Conservation (phyloP, 2,888 invertebrate genomes). For the Oligia latruncula region DNA sequence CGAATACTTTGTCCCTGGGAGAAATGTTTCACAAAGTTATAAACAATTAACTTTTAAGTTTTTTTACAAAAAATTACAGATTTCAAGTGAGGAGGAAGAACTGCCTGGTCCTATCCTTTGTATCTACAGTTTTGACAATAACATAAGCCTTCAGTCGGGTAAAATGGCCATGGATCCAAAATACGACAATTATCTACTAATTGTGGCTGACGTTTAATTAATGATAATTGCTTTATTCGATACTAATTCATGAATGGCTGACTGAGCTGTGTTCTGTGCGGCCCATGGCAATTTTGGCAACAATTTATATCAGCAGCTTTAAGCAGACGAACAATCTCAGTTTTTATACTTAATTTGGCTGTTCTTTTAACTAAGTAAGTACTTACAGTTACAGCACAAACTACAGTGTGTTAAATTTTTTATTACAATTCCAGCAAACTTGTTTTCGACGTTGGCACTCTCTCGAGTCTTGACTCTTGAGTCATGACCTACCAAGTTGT, state of each 20-base stretch:
- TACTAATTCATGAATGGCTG: neutral
- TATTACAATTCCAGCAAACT: neutral
- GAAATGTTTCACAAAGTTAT: conserved; percentile 17
- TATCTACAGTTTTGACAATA: neutral
- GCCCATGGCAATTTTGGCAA: neutral
- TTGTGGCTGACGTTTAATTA: no score
- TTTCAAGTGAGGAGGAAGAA: neutral
- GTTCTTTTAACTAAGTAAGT: neutral
- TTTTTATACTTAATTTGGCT: neutral
- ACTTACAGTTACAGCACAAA: neutral
- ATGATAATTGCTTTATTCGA: neutral
- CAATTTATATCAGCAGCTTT: neutral
- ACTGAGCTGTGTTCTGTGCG: neutral
- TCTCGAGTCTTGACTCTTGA: neutral
- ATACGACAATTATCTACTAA: neutral
- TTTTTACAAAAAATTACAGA: conserved; percentile 15
- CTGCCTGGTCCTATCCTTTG: neutral
- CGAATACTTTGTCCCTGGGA: conserved; percentile 43
- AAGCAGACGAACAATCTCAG: neutral
- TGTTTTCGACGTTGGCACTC: neutral
- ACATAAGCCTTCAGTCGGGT: no score
- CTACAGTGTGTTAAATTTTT: neutral
- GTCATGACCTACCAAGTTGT: conserved; percentile 7
- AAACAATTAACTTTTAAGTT: neutral
- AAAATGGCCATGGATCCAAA: no score